Percentiles rank a stretch among this genome's conserved stretches.
Conservation (phyloP, 2,113 vertebrate genomes). For the Oenanthe oenanthe region DNA sequence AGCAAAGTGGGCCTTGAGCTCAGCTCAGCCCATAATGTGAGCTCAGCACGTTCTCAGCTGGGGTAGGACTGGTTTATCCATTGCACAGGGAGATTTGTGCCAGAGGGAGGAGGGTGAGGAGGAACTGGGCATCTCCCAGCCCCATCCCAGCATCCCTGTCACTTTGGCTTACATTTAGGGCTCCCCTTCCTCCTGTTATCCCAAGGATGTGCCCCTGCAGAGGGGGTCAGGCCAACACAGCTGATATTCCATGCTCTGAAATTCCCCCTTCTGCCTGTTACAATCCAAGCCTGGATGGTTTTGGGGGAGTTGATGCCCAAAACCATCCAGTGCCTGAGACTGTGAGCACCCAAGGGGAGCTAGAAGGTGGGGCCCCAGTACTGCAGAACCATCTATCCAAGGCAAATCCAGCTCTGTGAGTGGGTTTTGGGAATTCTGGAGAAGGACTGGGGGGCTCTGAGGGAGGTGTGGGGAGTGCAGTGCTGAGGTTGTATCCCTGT, state of each 20-base stretch:
- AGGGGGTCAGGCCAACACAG: neutral
- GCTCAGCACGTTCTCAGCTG: neutral
- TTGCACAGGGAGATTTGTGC: neutral
- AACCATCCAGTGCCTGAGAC: too few species aligned
- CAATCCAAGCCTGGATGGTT: neutral
- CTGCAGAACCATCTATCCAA: rapidly evolving
- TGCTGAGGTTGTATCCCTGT: rapidly evolving
- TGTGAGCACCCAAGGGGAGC: rapidly evolving
- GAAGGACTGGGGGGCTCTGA: neutral
- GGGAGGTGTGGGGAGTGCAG: rapidly evolving
- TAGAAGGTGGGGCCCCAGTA: neutral
- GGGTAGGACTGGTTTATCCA: rapidly evolving
- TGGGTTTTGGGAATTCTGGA: neutral
- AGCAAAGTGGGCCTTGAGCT: neutral
- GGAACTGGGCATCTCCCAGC: neutral
- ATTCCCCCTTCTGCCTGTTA: rapidly evolving
- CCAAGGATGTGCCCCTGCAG: neutral
- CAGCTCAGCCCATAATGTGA: neutral
- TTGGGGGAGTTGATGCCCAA: neutral
- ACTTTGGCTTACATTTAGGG: rapidly evolving
- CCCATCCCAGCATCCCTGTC: neutral
- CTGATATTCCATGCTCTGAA: rapidly evolving
- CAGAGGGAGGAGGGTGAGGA: neutral
- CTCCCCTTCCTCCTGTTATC: neutral
- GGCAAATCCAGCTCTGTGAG: rapidly evolving